Evolutionary conservation across 2,113 vertebrate genomes (phyloP).

Genomic region (Calonectris borealis): DNA sequence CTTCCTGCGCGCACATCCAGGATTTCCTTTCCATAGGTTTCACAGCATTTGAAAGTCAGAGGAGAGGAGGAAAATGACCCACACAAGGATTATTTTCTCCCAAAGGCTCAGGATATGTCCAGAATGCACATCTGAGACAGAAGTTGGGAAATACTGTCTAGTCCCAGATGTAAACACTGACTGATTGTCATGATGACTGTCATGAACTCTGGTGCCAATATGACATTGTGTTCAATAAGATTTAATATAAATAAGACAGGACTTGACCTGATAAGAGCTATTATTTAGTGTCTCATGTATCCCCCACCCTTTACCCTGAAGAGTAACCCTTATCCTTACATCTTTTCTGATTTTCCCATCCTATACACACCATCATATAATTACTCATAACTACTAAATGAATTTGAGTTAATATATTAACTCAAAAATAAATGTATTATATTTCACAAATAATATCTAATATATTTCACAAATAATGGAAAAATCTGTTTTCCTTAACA

Average conservation of each 20-base stretch:
- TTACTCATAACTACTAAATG: background rate
- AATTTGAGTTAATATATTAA: background rate
- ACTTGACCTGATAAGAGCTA: background rate
- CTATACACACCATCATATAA: background rate
- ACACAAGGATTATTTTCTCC: background rate
- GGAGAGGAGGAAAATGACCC: background rate
- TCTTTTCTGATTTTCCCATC: background rate
- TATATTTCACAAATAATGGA: background rate
- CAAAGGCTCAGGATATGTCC: background rate
- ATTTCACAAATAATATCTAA: background rate
- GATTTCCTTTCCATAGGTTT: background rate
- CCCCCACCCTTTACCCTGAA: background rate
- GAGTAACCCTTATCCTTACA: background rate
- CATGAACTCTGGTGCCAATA: background rate
- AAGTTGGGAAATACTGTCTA: background rate
- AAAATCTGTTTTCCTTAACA: background rate
- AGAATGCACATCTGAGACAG: background rate
- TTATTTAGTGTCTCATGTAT: background rate
- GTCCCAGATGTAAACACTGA: background rate
- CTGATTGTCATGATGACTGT: background rate
- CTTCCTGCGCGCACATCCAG: background rate
- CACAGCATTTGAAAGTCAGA: background rate
- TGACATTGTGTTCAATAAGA: background rate
- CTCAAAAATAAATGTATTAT: background rate
- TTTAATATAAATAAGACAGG: background rate